Evolutionary conservation across 1,140 invertebrate genomes (phyloP), one percentile per base, ranked within the genome.

Genomic region (Drosophila lowei): DNA sequence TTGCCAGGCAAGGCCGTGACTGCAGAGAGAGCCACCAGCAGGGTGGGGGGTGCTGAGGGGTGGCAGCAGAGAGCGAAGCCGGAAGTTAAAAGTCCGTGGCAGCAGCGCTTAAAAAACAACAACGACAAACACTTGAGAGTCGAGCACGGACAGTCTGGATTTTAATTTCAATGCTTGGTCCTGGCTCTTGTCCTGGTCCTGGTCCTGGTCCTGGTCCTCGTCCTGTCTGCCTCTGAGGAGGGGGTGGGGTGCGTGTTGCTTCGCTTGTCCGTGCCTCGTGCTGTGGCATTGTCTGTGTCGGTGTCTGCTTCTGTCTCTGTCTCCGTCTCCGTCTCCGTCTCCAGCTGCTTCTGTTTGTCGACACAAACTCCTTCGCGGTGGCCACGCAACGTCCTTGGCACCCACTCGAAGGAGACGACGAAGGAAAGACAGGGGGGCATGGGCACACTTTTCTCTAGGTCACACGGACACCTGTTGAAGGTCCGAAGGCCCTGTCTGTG

Each of bases 21-120:
- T 34, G 30, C 21, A 30, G 28, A 8, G 28, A 25, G 21, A 18
- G 54, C 15, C 25, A 54, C 23, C 8, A n/a, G 3, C 30, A 46
- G 38, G 3, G 47, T 8, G n/a, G 49, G 7, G 2, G 13, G 5
- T 25, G 8, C 1, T 0, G 15, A 34, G 9, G 30, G 60, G 6
- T 44, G 67, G 30, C 57, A 38, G 28, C 52, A 41, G 44, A 54
- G 15, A 25, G 61, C 48, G 41, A 64, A 75, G 43, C 68, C 84
- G 84, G 84, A 89, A 89, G 79, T 89, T 71, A 77, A 89, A 89
- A 88, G 84, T 89, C 79, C 79, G 44, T 47, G 59, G 49, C 55
- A 23, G 46, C 62, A 47, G 54, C 41, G 43, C 16, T 38, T 15
- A 30, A 25, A 43, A 59, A 72, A 64, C 58, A 63, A 57, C 46